Evolutionary conservation across 2,113 vertebrate genomes (phyloP), one percentile per base, ranked within the genome.

Genomic region (Cyanistes caeruleus): DNA sequence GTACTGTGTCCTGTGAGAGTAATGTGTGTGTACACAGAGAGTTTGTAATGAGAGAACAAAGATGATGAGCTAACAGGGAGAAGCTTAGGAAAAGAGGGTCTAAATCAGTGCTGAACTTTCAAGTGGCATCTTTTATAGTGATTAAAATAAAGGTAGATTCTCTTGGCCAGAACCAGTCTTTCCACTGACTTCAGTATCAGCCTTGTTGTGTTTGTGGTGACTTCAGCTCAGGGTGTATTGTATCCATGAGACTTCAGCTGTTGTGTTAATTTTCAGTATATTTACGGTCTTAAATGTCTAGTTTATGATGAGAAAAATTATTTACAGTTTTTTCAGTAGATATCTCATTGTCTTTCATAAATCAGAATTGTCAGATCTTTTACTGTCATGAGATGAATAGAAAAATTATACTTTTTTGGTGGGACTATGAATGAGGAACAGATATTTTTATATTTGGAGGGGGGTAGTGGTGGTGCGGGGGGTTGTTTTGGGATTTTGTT

Each of bases 1-100:
- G 69, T 51, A 20, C 64, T 35, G 21, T 5, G 5, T 84, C 37
- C 63, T 90, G 41, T 27, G 53, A 59, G 51, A 83, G 67, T 35
- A 78, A 6, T 0, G 0, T 73, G 19, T 15, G 0, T 65, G 52
- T 58, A 43, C 11, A 15, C 41, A 87, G 52, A 63, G 78, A 59
- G 58, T 58, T 86, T 63, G 33, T 88, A 65, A 51, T n/a, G 48
- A 68, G 27, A 59, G 48, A 89, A 87, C 41, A 82, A 77, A 82
- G 62, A 67, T 41, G n/a, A n/a, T 69, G 19, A 78, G 58, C 41
- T 24, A 69, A 48, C 25, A 52, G 44, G 43, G 41, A 7, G 39
- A 75, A 72, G 53, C 73, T 64, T 84, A 68, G 64, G 33, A 89
- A 80, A 90, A 89, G 68, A 78, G 30, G 12, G 31, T 93, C 65